Evolutionary conservation across 2,113 vertebrate species (phyloP).

Genomic region (Connochaetes taurinus): DNA sequence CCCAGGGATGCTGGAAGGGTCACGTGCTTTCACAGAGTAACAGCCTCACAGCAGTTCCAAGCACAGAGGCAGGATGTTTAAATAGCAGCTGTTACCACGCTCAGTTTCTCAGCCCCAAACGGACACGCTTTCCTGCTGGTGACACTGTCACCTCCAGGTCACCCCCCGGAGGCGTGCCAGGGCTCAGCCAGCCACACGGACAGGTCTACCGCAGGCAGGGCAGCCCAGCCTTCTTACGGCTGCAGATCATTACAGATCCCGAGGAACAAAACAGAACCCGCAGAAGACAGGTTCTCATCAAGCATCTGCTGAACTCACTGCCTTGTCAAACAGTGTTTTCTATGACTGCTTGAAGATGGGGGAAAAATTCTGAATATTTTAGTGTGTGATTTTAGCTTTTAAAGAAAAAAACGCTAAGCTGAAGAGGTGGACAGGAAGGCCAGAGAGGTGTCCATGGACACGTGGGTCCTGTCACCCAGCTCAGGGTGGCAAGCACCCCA

Average conservation of each 20-base stretch:
- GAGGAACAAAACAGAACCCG: background rate
- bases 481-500: accelerated
- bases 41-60: background rate
- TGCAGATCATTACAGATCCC: background rate
- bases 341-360: background rate
- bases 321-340: background rate
- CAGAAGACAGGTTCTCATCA: background rate
- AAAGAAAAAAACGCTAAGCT: background rate
- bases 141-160: background rate
- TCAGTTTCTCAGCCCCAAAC: background rate
- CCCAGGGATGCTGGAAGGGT: background rate
- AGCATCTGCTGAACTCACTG: background rate
- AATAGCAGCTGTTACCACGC: background rate
- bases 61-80: background rate
- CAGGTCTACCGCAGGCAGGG: background rate
- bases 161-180: background rate
- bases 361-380: background rate
- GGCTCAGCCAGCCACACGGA: background rate
- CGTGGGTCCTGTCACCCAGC: background rate
- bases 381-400: background rate
- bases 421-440: background rate
- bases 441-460: background rate
- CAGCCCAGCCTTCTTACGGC: background rate
- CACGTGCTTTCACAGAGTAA: background rate
- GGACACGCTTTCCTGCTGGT: background rate